phyloP scores from a whole-genome alignment of 1,140 invertebrate species.

The Pseudomyrmex gracilis region DNA sequence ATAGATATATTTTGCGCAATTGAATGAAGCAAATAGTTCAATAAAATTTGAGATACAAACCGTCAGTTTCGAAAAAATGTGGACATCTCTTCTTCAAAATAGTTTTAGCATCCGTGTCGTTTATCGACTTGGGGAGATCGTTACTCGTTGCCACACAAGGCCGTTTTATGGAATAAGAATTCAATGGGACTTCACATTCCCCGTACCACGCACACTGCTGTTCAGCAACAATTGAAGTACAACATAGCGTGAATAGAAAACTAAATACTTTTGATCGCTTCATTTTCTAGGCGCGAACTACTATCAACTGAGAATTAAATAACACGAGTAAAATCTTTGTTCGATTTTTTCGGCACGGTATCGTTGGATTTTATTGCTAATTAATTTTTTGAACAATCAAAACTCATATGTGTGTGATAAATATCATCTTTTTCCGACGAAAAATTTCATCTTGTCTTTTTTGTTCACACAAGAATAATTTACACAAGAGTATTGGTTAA shows the following conservation, averaged over 20 bases:
- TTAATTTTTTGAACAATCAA: no score
- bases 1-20: background rate
- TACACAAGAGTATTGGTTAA: no score
- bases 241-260: slow-evolving; percentile 21
- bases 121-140: slow-evolving; percentile 82
- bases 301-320: background rate
- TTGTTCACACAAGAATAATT: no score
- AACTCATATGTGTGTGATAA: no score
- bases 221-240: background rate
- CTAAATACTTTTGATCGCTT: background rate
- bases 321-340: no score
- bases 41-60: slow-evolving; percentile 71
- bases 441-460: no score
- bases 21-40: slow-evolving; percentile 24
- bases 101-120: slow-evolving; percentile 70
- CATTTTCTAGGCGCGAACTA: slow-evolving; percentile 10
- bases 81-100: slow-evolving; percentile 85
- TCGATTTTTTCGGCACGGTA: background rate
- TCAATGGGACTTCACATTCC: slow-evolving; percentile 78
- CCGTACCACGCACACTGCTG: slow-evolving; percentile 87
- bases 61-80: slow-evolving; percentile 77
- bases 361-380: no score
- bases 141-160: slow-evolving; percentile 82
- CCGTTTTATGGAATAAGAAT: slow-evolving; percentile 72
- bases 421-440: no score